Base-by-base conservation (phyloP, 1,140 invertebrate genomes). In the Neodiprion fabricii region DNA sequence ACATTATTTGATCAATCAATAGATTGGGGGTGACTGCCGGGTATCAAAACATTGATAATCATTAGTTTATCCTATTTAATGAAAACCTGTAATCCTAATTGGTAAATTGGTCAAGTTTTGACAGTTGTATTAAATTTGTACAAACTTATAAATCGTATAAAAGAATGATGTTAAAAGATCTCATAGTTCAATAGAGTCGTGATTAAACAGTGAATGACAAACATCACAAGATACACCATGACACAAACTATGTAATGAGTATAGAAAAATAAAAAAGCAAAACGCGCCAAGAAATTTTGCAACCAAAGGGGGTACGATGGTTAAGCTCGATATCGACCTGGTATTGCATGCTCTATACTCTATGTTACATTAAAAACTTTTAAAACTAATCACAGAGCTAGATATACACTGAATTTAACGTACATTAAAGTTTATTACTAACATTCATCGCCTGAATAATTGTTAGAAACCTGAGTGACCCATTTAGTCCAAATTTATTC, bases 31-130 rank as follows among this genome's bases (percentile, higher is more conserved):
- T 61, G 11, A 61, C 53, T 17, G n/a, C 53, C 9, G n/a, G 11
- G 53, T 61, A 61, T 61, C 53, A 61, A 61, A 61, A 61, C 53
- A 61, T 61, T 61, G 53, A 61, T 61, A 61, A 61, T 61, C n/a
- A 61, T 61, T 61, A 5, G n/a, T 14, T 61, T 61, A 40, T 61
- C n/a, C 53, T 61, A 61, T 61, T 7, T 61, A 61, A 61, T 61
- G 53, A 61, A 40, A 61, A 61, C 53, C 4, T 61, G 53, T 61
- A 61, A 61, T 61, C 53, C 53, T 61, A 61, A 61, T 61, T 61
- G 53, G 53, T 61, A 61, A 61, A 61, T 61, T 61, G 53, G 53
- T 61, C 53, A 61, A 61, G 11, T 61, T 14, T 61, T 61, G 53
- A 61, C 53, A 61, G 8, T 61, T 8, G 11, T 61, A 8, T 14